phyloP scores from a whole-genome alignment of 2,888 invertebrate genomes.

The Drosophila koepferae region DNA sequence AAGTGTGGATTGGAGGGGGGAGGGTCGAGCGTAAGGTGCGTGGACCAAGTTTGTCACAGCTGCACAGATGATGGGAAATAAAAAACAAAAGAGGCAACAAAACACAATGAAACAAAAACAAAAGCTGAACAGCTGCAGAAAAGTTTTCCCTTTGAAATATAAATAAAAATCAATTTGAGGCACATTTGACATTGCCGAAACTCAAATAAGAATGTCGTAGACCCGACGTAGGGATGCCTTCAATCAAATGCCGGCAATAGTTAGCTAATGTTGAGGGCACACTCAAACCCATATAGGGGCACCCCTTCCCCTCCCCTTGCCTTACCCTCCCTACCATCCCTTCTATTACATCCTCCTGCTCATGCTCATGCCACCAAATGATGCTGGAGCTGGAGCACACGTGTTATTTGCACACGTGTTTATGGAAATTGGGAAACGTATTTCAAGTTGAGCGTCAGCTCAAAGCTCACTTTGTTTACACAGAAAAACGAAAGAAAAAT shows the following conservation, averaged over 20 bases:
- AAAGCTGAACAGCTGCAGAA: slow-evolving; percentile 68
- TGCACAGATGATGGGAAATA: slow-evolving; percentile 33
- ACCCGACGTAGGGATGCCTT: slow-evolving; percentile 30
- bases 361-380: background rate
- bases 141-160: slow-evolving; percentile 72
- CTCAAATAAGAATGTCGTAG: slow-evolving; percentile 57
- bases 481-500: slow-evolving; percentile 60
- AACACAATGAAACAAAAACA: slow-evolving; percentile 39
- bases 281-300: slow-evolving; percentile 3
- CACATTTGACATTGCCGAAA: slow-evolving; percentile 69
- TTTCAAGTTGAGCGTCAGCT: slow-evolving; percentile 70
- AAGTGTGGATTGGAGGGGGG: background rate
- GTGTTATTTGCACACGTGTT: slow-evolving; percentile 83
- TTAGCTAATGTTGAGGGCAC: slow-evolving; percentile 62
- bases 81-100: slow-evolving; percentile 4
- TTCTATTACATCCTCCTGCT: background rate
- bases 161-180: slow-evolving; percentile 76
- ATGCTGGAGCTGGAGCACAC: slow-evolving; percentile 49
- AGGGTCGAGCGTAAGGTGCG: background rate
- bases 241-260: slow-evolving; percentile 66
- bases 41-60: slow-evolving; percentile 62
- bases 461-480: slow-evolving; percentile 67
- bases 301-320: too few relatives aligned
- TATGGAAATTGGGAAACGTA: slow-evolving; percentile 81
- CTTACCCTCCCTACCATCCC: too few relatives aligned